Conservation (phyloP, 2,888 invertebrate genomes). For the Drosophila vallismaia region DNA sequence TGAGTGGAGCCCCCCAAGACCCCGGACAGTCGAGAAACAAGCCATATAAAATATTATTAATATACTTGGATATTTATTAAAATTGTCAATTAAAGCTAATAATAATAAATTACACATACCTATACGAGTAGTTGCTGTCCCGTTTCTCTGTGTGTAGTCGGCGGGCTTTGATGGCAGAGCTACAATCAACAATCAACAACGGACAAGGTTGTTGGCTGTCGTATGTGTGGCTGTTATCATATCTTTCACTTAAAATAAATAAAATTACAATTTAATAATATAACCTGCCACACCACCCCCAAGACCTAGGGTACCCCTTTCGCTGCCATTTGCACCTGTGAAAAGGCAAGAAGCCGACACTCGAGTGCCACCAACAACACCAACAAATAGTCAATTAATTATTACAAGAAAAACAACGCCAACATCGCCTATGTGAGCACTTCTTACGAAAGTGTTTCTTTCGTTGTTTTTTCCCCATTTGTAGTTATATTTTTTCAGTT, state of each 20-base stretch:
- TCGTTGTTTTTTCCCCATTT: slow-evolving; percentile 41
- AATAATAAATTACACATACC: no score
- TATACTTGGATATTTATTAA: neutral
- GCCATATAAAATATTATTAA: neutral
- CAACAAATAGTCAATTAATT: slow-evolving; percentile 80
- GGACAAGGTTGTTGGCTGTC: slow-evolving; percentile 23
- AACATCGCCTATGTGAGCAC: slow-evolving; percentile 40
- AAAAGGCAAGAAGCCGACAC: slow-evolving; percentile 57
- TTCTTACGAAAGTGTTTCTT: slow-evolving; percentile 73
- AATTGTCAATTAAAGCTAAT: no score
- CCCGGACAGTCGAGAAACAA: neutral
- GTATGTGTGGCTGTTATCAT: slow-evolving; percentile 63
- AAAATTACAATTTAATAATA: slow-evolving; percentile 79
- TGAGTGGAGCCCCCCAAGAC: slow-evolving; percentile 24
- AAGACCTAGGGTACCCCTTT: no score
- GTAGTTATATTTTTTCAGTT: slow-evolving; percentile 7
- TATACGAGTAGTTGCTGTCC: no score
- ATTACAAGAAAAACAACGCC: slow-evolving; percentile 61
- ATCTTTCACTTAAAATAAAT: slow-evolving; percentile 79
- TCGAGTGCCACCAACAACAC: slow-evolving; percentile 62
- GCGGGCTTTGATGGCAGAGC: slow-evolving; percentile 65
- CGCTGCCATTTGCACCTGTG: slow-evolving; percentile 10
- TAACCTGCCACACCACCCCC: slow-evolving; percentile 42
- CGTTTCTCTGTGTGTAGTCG: slow-evolving; percentile 37
- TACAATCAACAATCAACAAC: slow-evolving; percentile 62